These are phyloP conservation scores for Diplosoma virens DNA, from an alignment of 23 tunicate genomes.

Conservation along the genomic window DNA sequence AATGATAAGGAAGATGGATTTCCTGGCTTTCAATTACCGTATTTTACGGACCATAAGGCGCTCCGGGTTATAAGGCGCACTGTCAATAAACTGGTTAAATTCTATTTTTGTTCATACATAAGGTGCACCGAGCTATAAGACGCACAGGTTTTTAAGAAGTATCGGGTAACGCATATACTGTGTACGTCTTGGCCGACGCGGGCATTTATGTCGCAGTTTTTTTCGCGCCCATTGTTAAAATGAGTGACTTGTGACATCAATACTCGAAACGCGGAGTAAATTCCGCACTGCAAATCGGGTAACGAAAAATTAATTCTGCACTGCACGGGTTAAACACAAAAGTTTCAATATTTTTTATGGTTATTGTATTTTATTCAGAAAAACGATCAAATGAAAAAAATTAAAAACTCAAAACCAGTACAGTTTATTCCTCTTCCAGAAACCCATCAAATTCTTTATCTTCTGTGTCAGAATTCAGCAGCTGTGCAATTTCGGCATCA, in stretches of 20 bases:
- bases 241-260: not conserved
- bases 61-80: constrained; percentile 33
- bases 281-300: not conserved
- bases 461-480: constrained; percentile 50
- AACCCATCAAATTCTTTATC: constrained; percentile 40
- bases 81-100: constrained; percentile 31
- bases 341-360: constrained; percentile 41
- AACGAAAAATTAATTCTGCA: too few species aligned
- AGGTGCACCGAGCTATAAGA: constrained; percentile 40
- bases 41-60: constrained; percentile 35
- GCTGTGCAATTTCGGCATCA: constrained; percentile 57
- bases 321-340: not conserved
- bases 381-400: constrained; percentile 47
- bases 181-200: not conserved
- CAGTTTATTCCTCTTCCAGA: constrained; percentile 48
- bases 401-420: constrained; percentile 47
- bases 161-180: too few species aligned
- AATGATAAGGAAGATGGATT: too few species aligned
- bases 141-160: constrained; percentile 30
- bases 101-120: constrained; percentile 27
- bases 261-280: not conserved
- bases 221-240: not conserved
- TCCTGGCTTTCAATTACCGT: too few species aligned
- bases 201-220: not conserved
- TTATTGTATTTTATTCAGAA: constrained; percentile 31